Conservation (phyloP, 2,113 vertebrate genomes). For the Propithecus coquereli region DNA sequence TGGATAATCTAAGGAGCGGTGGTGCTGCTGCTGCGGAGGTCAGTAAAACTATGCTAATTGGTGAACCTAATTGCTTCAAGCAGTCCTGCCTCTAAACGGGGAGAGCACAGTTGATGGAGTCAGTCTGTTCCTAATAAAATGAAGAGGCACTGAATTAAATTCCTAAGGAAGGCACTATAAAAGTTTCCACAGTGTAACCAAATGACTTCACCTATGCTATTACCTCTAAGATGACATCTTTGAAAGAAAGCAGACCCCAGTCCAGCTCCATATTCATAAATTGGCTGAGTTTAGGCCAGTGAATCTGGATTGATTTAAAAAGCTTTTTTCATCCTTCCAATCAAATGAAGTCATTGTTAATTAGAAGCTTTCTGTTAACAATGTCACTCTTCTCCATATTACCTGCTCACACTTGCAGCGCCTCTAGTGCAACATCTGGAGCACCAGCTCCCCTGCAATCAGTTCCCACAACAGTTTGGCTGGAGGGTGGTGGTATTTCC, state of each 20-base stretch:
- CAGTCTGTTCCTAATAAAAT: conserved; percentile 85
- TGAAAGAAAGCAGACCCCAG: conserved; percentile 81
- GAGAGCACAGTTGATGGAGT: conserved; percentile 77
- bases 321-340: conserved; percentile 78
- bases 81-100: conserved; percentile 79
- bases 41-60: conserved; percentile 82
- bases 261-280: conserved; percentile 80
- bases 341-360: conserved; percentile 83
- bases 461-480: background rate
- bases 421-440: conserved; percentile 66
- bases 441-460: conserved; percentile 1
- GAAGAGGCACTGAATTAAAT: conserved; percentile 84
- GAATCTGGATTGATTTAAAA: conserved; percentile 83
- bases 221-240: conserved; percentile 80
- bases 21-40: conserved; percentile 69
- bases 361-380: conserved; percentile 81
- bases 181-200: conserved; percentile 83
- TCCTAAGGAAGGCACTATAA: conserved; percentile 81
- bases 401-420: conserved; percentile 73
- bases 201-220: conserved; percentile 82
- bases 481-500: conserved; percentile 22
- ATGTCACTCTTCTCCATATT: conserved; percentile 69
- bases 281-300: conserved; percentile 74
- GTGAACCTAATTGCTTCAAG: conserved; percentile 84
- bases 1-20: conserved; percentile 68